These are phyloP conservation scores for Tympanuchus pallidicinctus DNA, from an alignment of 2,113 vertebrate species.

Conservation along the genomic window DNA sequence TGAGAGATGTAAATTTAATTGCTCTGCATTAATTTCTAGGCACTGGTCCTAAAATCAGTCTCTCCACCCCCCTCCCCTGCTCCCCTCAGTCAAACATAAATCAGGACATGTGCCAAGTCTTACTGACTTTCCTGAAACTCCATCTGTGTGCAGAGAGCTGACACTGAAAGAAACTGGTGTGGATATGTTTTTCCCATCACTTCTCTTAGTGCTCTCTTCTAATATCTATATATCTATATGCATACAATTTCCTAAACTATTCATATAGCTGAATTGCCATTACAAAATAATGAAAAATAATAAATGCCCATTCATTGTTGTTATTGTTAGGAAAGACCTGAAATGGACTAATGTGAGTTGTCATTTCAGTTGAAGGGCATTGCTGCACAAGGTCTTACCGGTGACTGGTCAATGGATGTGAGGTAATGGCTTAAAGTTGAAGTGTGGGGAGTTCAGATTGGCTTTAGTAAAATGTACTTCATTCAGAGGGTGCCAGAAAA, in stretches of 20 bases:
- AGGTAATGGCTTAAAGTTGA: not conserved
- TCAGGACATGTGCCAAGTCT: slow-evolving; percentile 59
- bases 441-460: not conserved
- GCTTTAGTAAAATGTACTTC: not conserved
- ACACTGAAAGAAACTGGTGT: slow-evolving; percentile 48
- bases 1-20: slow-evolving; percentile 73
- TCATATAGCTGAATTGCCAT: not conserved
- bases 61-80: slow-evolving; percentile 36
- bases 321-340: not conserved
- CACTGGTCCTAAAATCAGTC: slow-evolving; percentile 68
- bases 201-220: not conserved
- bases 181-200: slow-evolving; percentile 5
- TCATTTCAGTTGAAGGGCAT: not conserved
- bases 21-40: slow-evolving; percentile 73
- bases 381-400: not conserved
- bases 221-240: too few species aligned
- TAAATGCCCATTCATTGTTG: not conserved
- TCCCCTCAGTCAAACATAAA: slow-evolving; percentile 68
- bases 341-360: not conserved
- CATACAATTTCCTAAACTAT: not conserved
- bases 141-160: slow-evolving; percentile 63
- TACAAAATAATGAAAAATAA: not conserved
- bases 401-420: not conserved
- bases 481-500: not conserved
- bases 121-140: slow-evolving; percentile 58